Conservation (phyloP, 2,113 vertebrate genomes). For the Thermophis baileyi region DNA sequence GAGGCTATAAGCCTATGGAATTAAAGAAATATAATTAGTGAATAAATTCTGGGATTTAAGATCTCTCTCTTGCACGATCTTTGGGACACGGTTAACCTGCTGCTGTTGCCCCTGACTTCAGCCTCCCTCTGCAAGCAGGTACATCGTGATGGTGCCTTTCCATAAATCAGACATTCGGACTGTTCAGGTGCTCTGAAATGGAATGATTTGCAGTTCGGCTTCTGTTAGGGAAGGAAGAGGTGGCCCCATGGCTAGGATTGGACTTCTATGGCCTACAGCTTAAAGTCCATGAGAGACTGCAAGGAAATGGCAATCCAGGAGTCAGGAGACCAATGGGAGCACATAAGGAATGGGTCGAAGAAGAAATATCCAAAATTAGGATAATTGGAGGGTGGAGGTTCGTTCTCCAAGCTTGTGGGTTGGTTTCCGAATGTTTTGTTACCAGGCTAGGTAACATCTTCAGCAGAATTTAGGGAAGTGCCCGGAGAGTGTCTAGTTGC, state of each 20-base stretch:
- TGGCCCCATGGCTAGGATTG: background rate
- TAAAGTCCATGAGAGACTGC: background rate
- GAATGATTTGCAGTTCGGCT: background rate
- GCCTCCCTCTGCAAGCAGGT: background rate
- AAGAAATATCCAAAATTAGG: background rate
- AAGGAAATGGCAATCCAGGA: background rate
- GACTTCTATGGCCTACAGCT: background rate
- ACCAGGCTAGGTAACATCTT: background rate
- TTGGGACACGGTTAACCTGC: background rate
- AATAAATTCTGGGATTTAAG: background rate
- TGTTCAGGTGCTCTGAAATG: background rate
- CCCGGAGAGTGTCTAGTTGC: background rate
- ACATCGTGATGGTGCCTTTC: background rate
- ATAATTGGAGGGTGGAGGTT: background rate
- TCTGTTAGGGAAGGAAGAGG: background rate
- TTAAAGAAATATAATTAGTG: background rate
- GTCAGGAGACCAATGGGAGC: background rate
- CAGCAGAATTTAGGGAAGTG: background rate
- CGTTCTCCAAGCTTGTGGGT: background rate
- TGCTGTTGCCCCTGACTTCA: background rate
- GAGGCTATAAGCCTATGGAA: background rate
- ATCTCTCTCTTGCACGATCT: background rate
- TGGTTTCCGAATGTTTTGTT: background rate
- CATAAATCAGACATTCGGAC: background rate
- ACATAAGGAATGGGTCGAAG: background rate